Base-by-base conservation (phyloP, 2,797 vertebrate species). In the Acanthurus leucopareius region DNA sequence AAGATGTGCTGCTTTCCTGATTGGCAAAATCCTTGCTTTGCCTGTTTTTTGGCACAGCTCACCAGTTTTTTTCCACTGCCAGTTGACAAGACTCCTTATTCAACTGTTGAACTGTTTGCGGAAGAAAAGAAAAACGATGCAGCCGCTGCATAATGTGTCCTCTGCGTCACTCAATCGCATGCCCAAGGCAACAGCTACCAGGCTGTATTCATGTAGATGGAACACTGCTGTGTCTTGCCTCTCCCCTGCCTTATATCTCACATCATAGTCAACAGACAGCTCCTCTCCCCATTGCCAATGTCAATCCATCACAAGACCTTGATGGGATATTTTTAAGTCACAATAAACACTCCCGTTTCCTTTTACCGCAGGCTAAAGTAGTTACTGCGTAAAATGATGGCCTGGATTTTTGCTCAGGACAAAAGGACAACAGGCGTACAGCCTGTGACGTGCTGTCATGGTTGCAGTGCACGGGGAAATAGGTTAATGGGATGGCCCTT, bases 151-250 rank as follows among this genome's bases (percentile, higher is more conserved):
- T 87, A 86, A 89, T 86, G 77, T 75, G 84, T 90, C 86, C 80
- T 88, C 76, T 25, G 20, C 59, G 67, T 87, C 76, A 75, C 59
- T 91, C 86, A 82, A 80, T 81, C 68, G 78, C 59, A 69, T 2
- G 89, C 87, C 85, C 84, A 89, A 89, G 92, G 91, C 90, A 85
- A 79, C 80, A 75, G 77, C 73, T 60, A 79, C 75, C 69, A 78
- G 81, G 67, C 82, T 79, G 77, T 60, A 65, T 85, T 91, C 85
- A 88, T 80, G 80, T 77, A 72, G 84, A 84, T 57, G 65, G 83
- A 88, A 72, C 63, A 5, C 78, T 19, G 73, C 86, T 80, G 83
- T 57, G 76, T 64, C 65, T 79, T 28, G 48, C 79, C 73, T 73
- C 66, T 65, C 77, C 60, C 52, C 51, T 64, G 61, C 59, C 70